phyloP scores from a whole-genome alignment of 2,797 vertebrate genomes.

The Otus scops region DNA sequence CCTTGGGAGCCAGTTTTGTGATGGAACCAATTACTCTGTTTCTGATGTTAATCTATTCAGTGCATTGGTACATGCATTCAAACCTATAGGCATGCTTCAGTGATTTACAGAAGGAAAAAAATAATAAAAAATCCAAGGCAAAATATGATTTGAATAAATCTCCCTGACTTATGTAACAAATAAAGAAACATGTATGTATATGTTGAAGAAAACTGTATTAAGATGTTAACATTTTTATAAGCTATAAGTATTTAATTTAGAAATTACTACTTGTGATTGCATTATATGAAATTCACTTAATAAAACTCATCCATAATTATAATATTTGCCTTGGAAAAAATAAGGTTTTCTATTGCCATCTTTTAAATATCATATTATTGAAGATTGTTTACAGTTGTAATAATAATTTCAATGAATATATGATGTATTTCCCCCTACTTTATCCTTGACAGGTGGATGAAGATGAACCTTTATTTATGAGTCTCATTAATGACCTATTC shows the following conservation, averaged over 20 bases:
- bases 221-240: neutral
- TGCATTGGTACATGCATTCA: fast-evolving
- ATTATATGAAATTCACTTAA: neutral
- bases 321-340: neutral
- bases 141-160: neutral
- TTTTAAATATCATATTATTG: neutral
- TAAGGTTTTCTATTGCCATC: neutral
- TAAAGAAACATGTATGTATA: neutral
- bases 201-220: neutral
- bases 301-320: neutral
- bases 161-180: neutral
- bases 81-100: neutral
- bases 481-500: constrained; percentile 81
- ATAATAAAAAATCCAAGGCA: neutral
- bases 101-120: neutral
- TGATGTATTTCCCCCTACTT: neutral
- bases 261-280: neutral
- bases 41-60: constrained; percentile 9
- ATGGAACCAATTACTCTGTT: neutral
- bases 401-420: constrained; percentile 11
- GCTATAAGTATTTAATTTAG: neutral
- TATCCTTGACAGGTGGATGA: constrained; percentile 75
- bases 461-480: constrained; percentile 82
- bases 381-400: neutral
- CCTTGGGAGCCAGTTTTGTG: neutral